These are phyloP conservation scores for Phoronis australis DNA, from an alignment of 2,888 invertebrate genomes.

Conservation along the genomic window DNA sequence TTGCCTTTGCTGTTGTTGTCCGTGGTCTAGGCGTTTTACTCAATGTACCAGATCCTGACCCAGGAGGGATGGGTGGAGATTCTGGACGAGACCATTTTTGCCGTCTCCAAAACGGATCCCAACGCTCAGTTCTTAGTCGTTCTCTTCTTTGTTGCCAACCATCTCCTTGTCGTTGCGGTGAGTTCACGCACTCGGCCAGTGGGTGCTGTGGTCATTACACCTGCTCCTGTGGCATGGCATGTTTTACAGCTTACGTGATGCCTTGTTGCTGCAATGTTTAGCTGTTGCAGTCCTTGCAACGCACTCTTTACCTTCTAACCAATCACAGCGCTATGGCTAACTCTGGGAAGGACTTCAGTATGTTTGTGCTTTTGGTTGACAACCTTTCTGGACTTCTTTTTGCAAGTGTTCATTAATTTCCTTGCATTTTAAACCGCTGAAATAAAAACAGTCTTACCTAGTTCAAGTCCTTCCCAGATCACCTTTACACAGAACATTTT, in stretches of 20 bases:
- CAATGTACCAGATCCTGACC: constrained; percentile 50
- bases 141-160: constrained; percentile 40
- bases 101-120: constrained; percentile 12
- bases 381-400: no score
- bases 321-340: no score
- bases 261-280: background rate
- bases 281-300: no score
- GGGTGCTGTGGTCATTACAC: background rate
- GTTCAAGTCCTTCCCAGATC: no score
- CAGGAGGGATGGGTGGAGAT: constrained; percentile 52
- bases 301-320: no score
- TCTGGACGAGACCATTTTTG: constrained; percentile 30
- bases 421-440: no score
- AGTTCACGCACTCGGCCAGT: constrained; percentile 6
- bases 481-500: no score
- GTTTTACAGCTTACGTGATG: background rate
- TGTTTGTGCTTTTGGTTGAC: no score
- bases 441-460: no score
- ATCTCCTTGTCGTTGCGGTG: constrained; percentile 30
- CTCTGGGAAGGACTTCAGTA: no score
- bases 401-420: no score
- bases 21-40: constrained; percentile 51
- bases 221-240: constrained; percentile 1
- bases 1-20: no score
- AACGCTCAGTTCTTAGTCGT: constrained; percentile 20